phyloP scores from a whole-genome alignment of 2,797 vertebrate genomes.

The Sylvilagus floridanus region DNA sequence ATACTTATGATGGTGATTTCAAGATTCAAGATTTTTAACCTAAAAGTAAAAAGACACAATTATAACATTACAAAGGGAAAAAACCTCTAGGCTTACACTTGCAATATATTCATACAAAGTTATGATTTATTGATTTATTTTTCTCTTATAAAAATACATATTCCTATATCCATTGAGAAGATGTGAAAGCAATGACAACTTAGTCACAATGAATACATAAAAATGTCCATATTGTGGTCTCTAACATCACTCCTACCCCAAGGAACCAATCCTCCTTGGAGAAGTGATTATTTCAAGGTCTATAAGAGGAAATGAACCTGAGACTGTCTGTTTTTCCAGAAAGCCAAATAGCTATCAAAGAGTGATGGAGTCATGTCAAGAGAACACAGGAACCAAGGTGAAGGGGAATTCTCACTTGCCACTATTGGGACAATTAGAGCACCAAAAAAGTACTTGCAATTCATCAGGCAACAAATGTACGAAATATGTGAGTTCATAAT shows the following conservation, averaged over 20 bases:
- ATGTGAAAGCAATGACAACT: neutral
- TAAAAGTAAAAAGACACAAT: too few species aligned
- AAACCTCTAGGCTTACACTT: neutral
- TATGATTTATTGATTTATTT: slow-evolving; percentile 15
- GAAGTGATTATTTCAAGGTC: slow-evolving; percentile 43
- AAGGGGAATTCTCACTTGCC: neutral
- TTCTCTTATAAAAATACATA: slow-evolving; percentile 17
- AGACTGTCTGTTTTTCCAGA: slow-evolving; percentile 40
- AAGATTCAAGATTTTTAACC: too few species aligned
- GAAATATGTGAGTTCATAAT: slow-evolving; percentile 26
- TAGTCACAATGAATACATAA: neutral
- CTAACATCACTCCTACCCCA: neutral
- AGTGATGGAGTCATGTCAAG: neutral
- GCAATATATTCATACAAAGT: neutral
- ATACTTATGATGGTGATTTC: neutral
- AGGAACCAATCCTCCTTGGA: neutral
- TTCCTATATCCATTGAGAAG: slow-evolving; percentile 29
- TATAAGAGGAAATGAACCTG: slow-evolving; percentile 12
- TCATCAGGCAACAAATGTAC: slow-evolving; percentile 4
- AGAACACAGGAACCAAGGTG: too few species aligned
- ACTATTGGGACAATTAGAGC: slow-evolving; percentile 4
- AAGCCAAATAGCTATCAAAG: slow-evolving; percentile 44
- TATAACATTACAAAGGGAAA: neutral
- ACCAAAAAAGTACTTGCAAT: slow-evolving; percentile 5
- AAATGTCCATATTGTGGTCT: too few species aligned